Evolutionary conservation across 2,797 vertebrate species (phyloP).

Genomic region (Podarcis siculus): DNA sequence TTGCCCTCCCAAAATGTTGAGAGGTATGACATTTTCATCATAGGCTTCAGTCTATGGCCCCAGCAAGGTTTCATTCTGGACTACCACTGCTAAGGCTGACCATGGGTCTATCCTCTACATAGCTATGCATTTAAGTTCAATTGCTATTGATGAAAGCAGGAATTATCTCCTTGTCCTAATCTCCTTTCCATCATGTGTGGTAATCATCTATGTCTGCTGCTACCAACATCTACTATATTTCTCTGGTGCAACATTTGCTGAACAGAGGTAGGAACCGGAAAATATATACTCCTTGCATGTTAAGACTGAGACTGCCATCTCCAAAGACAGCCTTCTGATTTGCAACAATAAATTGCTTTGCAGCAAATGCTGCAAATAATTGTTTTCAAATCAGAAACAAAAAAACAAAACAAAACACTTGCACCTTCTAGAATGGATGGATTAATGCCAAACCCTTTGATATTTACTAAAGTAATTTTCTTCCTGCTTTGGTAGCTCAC

Average conservation of each 20-base stretch:
- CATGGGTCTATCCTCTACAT: neutral
- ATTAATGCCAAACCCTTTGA: slow-evolving; percentile 42
- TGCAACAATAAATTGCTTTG: slow-evolving; percentile 11
- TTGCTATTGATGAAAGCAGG: neutral
- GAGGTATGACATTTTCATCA: too few relatives aligned
- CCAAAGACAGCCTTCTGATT: slow-evolving; percentile 25
- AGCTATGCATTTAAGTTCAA: neutral
- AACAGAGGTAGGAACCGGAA: slow-evolving; percentile 7
- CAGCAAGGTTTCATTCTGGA: neutral
- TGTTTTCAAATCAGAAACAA: slow-evolving; percentile 3
- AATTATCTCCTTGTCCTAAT: neutral
- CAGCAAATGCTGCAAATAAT: slow-evolving; percentile 19
- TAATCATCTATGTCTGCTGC: neutral
- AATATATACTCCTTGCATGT: neutral
- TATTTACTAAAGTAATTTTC: slow-evolving; percentile 43
- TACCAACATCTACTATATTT: neutral
- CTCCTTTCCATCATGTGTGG: neutral
- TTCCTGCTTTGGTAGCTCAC: slow-evolving; percentile 25
- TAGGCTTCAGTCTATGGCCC: neutral
- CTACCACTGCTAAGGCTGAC: neutral
- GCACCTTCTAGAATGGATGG: neutral
- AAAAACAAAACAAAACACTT: slow-evolving; percentile 6
- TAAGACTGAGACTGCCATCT: slow-evolving; percentile 6
- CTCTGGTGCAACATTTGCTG: neutral
- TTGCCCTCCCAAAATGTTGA: too few relatives aligned